These are phyloP conservation scores for Bactericera cockerelli DNA, from an alignment of 1,140 invertebrate genomes.

Conservation along the genomic window DNA sequence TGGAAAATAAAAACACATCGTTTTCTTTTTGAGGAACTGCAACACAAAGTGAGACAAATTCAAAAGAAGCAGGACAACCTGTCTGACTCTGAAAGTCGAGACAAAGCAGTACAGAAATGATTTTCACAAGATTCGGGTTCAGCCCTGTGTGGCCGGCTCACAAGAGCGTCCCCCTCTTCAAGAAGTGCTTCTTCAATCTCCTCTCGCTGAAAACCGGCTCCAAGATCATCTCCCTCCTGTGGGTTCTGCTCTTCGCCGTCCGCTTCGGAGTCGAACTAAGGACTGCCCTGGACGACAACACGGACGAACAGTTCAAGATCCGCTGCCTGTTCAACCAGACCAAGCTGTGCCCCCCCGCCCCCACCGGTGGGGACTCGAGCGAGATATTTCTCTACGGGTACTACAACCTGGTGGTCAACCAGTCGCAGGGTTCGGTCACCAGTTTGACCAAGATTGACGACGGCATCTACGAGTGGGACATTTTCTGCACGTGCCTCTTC, in stretches of 20 bases:
- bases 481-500: not conserved
- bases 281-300: not conserved
- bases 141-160: not conserved
- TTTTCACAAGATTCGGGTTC: not conserved
- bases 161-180: not conserved
- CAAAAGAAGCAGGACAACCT: too few relatives aligned
- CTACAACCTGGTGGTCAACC: not conserved
- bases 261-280: not conserved
- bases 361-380: not conserved
- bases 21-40: not conserved
- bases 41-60: too few relatives aligned
- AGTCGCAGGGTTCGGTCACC: not conserved
- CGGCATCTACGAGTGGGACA: not conserved
- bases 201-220: not conserved
- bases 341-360: not conserved
- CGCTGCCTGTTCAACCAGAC: not conserved
- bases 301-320: not conserved
- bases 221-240: not conserved
- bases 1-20: not conserved
- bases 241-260: not conserved
- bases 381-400: not conserved
- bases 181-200: conserved; percentile 7
- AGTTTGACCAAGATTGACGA: not conserved
- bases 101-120: too few relatives aligned
- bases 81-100: too few relatives aligned